phyloP scores from a whole-genome alignment of 2,888 invertebrate genomes.

The Timandra comae region DNA sequence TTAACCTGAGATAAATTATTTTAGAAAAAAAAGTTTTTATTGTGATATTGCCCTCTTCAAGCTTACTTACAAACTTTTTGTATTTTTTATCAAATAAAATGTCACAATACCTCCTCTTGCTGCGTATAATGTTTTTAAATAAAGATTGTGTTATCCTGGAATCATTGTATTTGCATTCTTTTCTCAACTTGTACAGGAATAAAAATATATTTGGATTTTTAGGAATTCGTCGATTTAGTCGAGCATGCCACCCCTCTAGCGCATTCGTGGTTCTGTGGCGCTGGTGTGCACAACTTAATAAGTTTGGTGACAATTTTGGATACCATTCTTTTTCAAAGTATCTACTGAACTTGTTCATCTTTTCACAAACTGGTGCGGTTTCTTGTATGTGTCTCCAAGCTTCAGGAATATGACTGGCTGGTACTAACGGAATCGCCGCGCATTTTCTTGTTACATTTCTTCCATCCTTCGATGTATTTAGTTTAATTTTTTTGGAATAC shows the following conservation, averaged over 20 bases:
- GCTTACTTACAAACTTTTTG: too few relatives aligned
- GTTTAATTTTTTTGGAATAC: constrained; percentile 4
- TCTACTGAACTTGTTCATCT: constrained; percentile 3
- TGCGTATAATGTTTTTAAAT: too few relatives aligned
- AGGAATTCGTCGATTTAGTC: not conserved
- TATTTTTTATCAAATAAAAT: too few relatives aligned
- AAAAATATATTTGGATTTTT: too few relatives aligned
- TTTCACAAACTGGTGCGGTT: not conserved
- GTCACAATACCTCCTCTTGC: too few relatives aligned
- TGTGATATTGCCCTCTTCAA: too few relatives aligned
- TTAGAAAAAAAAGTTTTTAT: too few relatives aligned
- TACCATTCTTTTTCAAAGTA: constrained; percentile 4
- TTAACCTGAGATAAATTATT: too few relatives aligned
- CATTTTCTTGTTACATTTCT: constrained; percentile 3
- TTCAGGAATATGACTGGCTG: not conserved
- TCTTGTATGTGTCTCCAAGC: not conserved
- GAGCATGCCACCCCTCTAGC: not conserved
- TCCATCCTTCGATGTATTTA: constrained; percentile 4
- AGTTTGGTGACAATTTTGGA: constrained; percentile 1
- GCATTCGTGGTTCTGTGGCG: constrained; percentile 2
- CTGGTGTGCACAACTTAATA: constrained; percentile 3
- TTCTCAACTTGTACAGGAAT: too few relatives aligned
- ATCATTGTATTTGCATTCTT: too few relatives aligned
- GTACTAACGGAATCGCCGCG: constrained; percentile 1
- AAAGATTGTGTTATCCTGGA: too few relatives aligned